Base-by-base conservation (phyloP, 1,140 invertebrate species). In the Parasteatoda tepidariorum region DNA sequence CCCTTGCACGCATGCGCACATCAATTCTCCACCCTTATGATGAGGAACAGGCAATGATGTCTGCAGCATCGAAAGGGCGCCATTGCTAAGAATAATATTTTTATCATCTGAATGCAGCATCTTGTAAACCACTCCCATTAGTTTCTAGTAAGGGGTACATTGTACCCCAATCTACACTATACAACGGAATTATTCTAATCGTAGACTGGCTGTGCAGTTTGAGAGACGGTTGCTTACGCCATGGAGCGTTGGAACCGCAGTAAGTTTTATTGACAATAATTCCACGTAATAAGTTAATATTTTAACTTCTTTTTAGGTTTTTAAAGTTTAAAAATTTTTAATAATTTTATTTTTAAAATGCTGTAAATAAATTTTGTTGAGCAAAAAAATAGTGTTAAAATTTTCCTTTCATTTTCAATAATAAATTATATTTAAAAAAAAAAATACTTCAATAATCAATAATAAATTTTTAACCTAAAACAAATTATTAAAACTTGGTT, bases 21-120 rank as follows among this genome's bases (percentile, higher is more conserved):
- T 6, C 64, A 18, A 26, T 70, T 41, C 33, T 30, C 76, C 76
- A 68, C 78, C 67, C 78, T 34, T 62, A 24, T 71, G 78, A 70
- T 82, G 78, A 82, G 78, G 78, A 82, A 82, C 67, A 24, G 48
- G 26, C 68, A 64, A 82, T 82, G 55, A 82, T 67, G 66, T 82
- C 67, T 48, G 61, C 75, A 26, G 75, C 55, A 41, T 61, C 66
- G 57, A n/a, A 61, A 18, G 62, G 78, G 61, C 78, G 78, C 78
- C 78, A 82, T 82, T 82, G 54, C 67, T 70, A 67, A 82, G 66
- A 28, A 18, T 3, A 9, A 41, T 22, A 6, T 24, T 31, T 31
- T 57, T 31, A 22, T 28, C n/a, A 24, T 31, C 54, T 2, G 15
- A 7, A 18, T 26, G 38, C 33, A 41, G 18, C 24, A 9, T 6